Conservation (phyloP, 2,113 vertebrate species). For the Chloroceryle aenea region DNA sequence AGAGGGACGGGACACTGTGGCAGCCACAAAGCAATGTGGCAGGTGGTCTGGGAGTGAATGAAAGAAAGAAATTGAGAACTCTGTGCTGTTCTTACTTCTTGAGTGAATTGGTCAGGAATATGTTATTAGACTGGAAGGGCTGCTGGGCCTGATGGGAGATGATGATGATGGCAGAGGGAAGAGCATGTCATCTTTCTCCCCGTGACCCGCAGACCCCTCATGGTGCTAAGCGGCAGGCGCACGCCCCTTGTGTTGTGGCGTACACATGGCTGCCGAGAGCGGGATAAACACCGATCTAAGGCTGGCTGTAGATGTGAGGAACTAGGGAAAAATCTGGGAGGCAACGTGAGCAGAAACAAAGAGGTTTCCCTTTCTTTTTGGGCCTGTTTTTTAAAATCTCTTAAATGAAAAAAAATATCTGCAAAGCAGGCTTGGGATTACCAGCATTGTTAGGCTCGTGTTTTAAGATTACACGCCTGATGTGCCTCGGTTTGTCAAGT, state of each 20-base stretch:
- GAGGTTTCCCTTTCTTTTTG: neutral
- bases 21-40: neutral
- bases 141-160: no score
- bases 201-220: rapidly evolving
- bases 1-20: neutral
- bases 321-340: neutral
- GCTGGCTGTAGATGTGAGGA: neutral
- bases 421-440: no score
- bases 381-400: neutral
- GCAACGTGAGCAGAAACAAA: rapidly evolving
- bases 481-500: neutral
- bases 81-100: neutral
- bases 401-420: neutral
- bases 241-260: rapidly evolving
- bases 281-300: no score
- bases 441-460: neutral
- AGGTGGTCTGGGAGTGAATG: rapidly evolving
- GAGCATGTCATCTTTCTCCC: rapidly evolving
- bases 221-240: rapidly evolving
- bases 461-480: neutral
- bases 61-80: neutral
- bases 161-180: neutral
- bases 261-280: neutral
- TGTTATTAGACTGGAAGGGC: rapidly evolving
- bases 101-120: rapidly evolving